Evolutionary conservation across 2,797 vertebrate genomes (phyloP).

Genomic region (Protosalanx chinensis): DNA sequence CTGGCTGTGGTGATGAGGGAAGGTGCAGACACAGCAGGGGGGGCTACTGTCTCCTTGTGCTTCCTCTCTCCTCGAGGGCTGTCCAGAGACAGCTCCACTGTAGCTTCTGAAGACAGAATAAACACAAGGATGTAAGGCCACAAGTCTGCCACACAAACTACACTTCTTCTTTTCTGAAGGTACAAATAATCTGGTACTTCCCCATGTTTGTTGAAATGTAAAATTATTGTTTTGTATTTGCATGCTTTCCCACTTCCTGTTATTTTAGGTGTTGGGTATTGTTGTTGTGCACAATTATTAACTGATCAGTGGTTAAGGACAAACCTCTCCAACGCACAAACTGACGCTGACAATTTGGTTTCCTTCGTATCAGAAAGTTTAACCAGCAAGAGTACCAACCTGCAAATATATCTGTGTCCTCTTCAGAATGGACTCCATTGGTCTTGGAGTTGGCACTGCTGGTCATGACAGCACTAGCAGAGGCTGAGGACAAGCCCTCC

Average conservation of each 20-base stretch:
- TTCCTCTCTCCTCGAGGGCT: constrained; percentile 80
- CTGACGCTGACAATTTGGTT: too few relatives aligned
- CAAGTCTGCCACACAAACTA: too few relatives aligned
- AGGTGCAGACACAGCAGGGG: constrained; percentile 60
- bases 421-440: constrained; percentile 74
- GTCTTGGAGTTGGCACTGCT: constrained; percentile 63
- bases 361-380: neutral
- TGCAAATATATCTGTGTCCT: constrained; percentile 86
- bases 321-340: too few relatives aligned
- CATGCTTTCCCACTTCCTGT: neutral
- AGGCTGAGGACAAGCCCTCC: neutral
- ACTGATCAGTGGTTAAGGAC: neutral
- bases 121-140: neutral
- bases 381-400: constrained; percentile 61
- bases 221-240: neutral
- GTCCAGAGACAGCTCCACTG: constrained; percentile 92
- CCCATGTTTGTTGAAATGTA: neutral
- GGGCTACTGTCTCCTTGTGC: constrained; percentile 71
- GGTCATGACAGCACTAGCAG: constrained; percentile 23
- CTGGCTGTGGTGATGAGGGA: constrained; percentile 62
- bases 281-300: neutral
- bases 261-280: neutral
- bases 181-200: too few relatives aligned
- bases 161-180: too few relatives aligned
- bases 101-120: constrained; percentile 78